A percentile compares a stretch with the other conserved stretches of the same genome.
phyloP scores from a whole-genome alignment of 64 coral and sea anemone genomes.

The Actinia tenebrosa region DNA sequence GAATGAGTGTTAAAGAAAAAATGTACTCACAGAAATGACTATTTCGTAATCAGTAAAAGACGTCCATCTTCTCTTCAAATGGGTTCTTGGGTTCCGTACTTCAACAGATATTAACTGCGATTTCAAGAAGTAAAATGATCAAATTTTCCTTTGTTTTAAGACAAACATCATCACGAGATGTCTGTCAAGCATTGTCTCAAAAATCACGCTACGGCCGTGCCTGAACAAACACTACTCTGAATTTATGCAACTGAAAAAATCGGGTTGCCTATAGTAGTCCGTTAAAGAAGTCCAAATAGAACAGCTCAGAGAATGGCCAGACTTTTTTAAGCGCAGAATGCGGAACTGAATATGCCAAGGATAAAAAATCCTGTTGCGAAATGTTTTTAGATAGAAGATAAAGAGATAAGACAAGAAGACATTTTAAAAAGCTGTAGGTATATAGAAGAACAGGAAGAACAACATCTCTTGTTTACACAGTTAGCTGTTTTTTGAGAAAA shows the following conservation, averaged over 20 bases:
- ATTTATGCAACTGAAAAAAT: neutral
- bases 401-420: no score
- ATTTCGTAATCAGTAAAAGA: slow-evolving; percentile 30
- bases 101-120: neutral
- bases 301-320: no score
- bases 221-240: neutral
- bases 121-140: neutral
- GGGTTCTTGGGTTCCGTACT: slow-evolving; percentile 27
- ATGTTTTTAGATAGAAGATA: no score
- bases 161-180: no score
- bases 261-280: neutral
- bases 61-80: slow-evolving; percentile 1
- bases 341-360: no score
- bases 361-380: no score
- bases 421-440: no score
- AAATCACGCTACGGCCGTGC: neutral
- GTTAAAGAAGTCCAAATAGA: neutral
- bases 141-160: neutral
- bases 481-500: no score
- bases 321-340: no score
- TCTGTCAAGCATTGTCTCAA: neutral
- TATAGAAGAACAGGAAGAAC: no score
- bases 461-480: no score
- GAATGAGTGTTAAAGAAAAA: neutral
- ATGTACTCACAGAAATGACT: neutral